Base-by-base conservation (phyloP, 2,888 invertebrate species). In the Sycophila texana region DNA sequence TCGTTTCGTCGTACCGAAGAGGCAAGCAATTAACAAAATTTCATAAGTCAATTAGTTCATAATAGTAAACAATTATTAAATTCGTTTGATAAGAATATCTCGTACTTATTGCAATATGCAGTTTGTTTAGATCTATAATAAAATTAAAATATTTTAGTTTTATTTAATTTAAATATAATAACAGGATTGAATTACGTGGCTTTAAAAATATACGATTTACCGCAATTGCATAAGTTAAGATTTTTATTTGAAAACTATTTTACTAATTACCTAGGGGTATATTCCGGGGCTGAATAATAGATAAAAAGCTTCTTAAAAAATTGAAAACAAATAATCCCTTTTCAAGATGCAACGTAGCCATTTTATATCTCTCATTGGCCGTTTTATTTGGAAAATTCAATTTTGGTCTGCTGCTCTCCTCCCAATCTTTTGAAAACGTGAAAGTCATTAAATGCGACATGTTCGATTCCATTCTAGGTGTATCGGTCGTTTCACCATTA, bases 261-360 rank as follows among this genome's bases (percentile, higher is more conserved):
- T n/a, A 16, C 51, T 39, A 4, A 91, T 93, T 90, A 95, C 94
- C 94, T 76, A 92, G 89, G 80, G 94, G 94, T 90, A 94, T 93
- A 83, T 93, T 92, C 85, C 92, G 92, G 4, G 94, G 94, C 88
- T 94, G 93, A 86, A 95, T 92, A 86, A 93, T 89, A 83, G 92
- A 92, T 87, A 94, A 92, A 87, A 94, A 92, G 80, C 91, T 89
- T 14, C 94, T 92, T 87, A 94, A 92, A 87, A 93, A 93, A 85
- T 92, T 91, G 88, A 94, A 94, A 83, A 93, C 91, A 87, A 93
- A 92, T 87, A 93, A 91, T 83, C 93, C 93, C 79, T 93, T 92
- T 79, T 94, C 92, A 80, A 94, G 90, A 86, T 92, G 92, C 84
- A 94, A 91, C 66, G 89, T 90, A 39, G 90, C 86, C 86, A 92